phyloP scores from a whole-genome alignment of 2,113 vertebrate genomes.

The Mus musculus region DNA sequence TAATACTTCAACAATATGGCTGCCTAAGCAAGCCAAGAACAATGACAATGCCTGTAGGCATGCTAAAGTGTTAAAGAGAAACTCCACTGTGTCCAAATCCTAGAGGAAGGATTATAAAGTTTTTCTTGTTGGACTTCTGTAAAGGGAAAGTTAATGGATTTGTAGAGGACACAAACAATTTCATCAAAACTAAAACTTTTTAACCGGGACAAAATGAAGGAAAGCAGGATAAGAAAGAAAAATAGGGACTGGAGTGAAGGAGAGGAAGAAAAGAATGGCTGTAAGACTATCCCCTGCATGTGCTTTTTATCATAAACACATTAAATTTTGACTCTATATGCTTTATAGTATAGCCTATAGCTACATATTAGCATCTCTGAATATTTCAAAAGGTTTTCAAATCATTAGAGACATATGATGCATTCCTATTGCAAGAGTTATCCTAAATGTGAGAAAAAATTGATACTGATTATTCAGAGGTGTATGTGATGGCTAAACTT shows the following conservation, averaged over 20 bases:
- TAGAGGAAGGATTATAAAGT: not conserved
- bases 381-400: not conserved
- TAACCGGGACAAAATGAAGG: not conserved
- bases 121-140: conserved; percentile 60
- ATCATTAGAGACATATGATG: not conserved
- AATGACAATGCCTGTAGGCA: not conserved
- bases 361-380: not conserved
- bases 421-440: not conserved
- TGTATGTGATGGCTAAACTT: not conserved
- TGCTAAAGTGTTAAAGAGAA: not conserved
- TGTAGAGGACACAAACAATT: not conserved
- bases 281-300: not conserved
- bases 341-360: not conserved
- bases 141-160: conserved; percentile 50
- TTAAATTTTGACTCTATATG: not conserved
- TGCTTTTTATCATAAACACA: not conserved
- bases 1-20: not conserved
- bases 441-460: not conserved
- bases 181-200: not conserved
- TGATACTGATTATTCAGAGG: not conserved
- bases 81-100: accelerated
- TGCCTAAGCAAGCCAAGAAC: not conserved
- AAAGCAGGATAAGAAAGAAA: too few relatives aligned
- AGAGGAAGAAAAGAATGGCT: not conserved
- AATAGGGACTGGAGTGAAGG: not conserved